Evolutionary conservation across 2,113 vertebrate genomes (phyloP), one percentile per base, ranked within the genome.

Genomic region (Oncorhynchus clarkii): DNA sequence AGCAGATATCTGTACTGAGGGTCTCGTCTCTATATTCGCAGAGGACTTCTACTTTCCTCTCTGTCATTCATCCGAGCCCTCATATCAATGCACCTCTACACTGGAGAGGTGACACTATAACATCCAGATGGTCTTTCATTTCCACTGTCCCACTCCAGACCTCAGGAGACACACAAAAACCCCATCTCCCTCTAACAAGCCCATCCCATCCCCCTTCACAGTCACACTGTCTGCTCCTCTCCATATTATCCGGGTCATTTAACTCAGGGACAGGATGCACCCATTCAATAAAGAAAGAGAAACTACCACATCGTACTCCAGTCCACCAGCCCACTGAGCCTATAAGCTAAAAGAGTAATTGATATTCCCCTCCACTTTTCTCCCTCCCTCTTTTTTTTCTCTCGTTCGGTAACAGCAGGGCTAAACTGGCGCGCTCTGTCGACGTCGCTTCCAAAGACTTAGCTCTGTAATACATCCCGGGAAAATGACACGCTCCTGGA

Each of bases 61-160:
- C 14, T 20, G 14, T 68, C 29, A 39, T 20, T 68, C 3, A 20
- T 8, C 14, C 4, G 31, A 39, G 14, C 31, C 13, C 66, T n/a
- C 69, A 27, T 51, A 51, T 26, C 29, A 64, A 16, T 20, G 8
- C 20, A 22, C 49, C 16, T 69, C 71, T 48, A 39, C 27, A 8
- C 24, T 51, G 45, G 57, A 20, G n/a, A 27, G 34, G 26, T 9
- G 9, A 39, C 11, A n/a, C 18, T 34, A 66, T 66, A 22, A 27
- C 59, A 59, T 64, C 34, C 74, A 80, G 70, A 77, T 76, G 31
- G 70, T 62, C 2, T 60, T 48, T 31, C 26, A 49, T 76, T 76
- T 76, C 71, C 51, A 16, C 24, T 54, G 45, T 26, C 48, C 26
- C 49, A 3, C 70, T 57, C 70, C 12, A 14, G 14, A 27, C 24